A percentile compares a stretch with the other conserved stretches of the same genome.
Evolutionary conservation across 2,113 vertebrate genomes (phyloP).

Genomic region (Neolamprologus kungweensis): DNA sequence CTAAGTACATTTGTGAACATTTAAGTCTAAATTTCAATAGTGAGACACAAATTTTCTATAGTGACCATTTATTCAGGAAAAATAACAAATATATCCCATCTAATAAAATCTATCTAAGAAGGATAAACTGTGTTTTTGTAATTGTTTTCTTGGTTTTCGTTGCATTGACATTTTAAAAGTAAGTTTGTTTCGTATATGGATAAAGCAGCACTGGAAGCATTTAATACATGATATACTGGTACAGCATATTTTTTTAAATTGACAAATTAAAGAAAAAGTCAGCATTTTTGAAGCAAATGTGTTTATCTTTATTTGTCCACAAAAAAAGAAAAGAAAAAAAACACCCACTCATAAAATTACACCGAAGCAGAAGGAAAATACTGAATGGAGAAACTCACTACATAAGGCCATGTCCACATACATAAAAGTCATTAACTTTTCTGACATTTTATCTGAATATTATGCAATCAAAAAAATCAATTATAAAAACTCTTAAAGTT

Average conservation of each 20-base stretch:
- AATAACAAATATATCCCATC: background rate
- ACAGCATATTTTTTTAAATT: background rate
- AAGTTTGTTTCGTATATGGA: background rate
- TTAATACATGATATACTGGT: background rate
- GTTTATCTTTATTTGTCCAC: conserved; percentile 21
- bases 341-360: background rate
- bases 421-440: background rate
- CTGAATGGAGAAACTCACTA: background rate
- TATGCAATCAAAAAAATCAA: background rate
- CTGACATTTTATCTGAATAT: background rate
- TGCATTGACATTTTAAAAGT: background rate
- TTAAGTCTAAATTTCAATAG: conserved; percentile 12
- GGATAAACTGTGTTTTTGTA: background rate
- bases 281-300: background rate
- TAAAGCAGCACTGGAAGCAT: background rate
- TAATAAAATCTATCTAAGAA: background rate
- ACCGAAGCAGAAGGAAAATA: background rate
- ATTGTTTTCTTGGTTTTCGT: background rate
- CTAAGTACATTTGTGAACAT: conserved; percentile 44
- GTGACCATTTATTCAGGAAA: background rate
- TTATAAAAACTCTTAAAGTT: background rate
- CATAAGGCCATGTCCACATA: background rate
- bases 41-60: background rate
- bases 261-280: background rate
- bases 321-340: background rate